Percentiles rank a stretch among this genome's conserved stretches.
phyloP scores from a whole-genome alignment of 2,113 vertebrate genomes.

The Prunella fulvescens region DNA sequence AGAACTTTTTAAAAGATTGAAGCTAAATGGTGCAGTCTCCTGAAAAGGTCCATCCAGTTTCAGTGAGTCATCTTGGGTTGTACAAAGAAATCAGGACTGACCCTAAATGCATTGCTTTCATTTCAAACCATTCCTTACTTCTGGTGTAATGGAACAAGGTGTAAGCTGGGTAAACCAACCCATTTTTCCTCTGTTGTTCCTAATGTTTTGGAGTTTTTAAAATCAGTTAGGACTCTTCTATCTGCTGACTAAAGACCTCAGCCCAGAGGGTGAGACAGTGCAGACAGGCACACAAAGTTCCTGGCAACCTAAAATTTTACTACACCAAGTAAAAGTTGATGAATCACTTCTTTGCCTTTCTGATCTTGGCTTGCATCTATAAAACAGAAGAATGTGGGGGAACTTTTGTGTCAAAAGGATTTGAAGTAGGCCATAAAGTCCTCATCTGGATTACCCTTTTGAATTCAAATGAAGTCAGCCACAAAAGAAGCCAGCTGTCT shows the following conservation, averaged over 20 bases:
- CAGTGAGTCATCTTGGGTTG: neutral
- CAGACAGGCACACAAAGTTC: neutral
- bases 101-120: neutral
- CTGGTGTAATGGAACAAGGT: neutral
- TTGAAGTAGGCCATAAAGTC: neutral
- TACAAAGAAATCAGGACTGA: neutral
- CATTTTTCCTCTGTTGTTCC: neutral
- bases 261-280: neutral
- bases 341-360: neutral
- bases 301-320: neutral
- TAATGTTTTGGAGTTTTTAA: neutral
- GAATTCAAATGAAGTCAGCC: neutral
- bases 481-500: neutral
- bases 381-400: neutral
- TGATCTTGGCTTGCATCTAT: neutral
- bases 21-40: neutral
- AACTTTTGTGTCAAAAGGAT: neutral
- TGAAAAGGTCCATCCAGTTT: neutral
- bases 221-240: neutral
- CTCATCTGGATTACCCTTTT: neutral
- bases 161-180: neutral
- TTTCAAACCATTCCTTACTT: neutral
- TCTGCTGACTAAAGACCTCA: neutral
- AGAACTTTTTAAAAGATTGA: neutral
- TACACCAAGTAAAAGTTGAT: neutral